These are phyloP conservation scores for Leuctra nigra DNA, from an alignment of 2,888 invertebrate genomes.

Conservation along the genomic window DNA sequence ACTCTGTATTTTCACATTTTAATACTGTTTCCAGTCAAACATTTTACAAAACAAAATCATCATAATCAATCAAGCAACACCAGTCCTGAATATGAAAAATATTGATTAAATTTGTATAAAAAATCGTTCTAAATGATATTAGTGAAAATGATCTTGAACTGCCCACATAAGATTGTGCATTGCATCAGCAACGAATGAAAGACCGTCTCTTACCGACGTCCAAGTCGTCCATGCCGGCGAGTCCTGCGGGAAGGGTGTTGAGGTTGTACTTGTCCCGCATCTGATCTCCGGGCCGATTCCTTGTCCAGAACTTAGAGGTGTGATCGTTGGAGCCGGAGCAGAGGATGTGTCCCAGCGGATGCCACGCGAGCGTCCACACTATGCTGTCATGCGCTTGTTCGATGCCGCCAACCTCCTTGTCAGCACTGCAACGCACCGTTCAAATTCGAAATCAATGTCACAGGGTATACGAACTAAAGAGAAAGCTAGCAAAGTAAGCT, in stretches of 20 bases:
- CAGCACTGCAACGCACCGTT: constrained; percentile 79
- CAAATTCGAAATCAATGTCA: constrained; percentile 97
- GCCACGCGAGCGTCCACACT: constrained; percentile 99
- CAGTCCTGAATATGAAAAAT: too few species aligned
- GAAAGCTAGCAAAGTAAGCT: too few species aligned
- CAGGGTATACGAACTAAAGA: too few species aligned
- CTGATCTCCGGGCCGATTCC: constrained; percentile 95
- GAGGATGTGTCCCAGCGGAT: constrained; percentile 92
- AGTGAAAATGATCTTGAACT: too few species aligned
- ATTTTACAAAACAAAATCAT: too few species aligned
- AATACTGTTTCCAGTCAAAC: too few species aligned
- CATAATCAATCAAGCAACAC: too few species aligned
- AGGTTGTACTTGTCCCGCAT: constrained; percentile 98
- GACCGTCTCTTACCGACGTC: constrained; percentile 49
- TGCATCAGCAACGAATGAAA: neutral
- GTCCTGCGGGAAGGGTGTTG: constrained; percentile 81
- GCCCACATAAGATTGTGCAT: neutral
- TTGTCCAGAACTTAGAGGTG: constrained; percentile 98
- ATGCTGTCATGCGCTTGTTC: constrained; percentile 99
- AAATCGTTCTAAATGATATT: too few species aligned
- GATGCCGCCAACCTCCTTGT: constrained; percentile 96
- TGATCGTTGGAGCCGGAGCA: constrained; percentile 99
- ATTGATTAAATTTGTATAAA: too few species aligned
- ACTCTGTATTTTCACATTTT: too few species aligned
- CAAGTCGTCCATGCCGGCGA: constrained; percentile 61